Evolutionary conservation across 2,797 vertebrate genomes (phyloP).

Genomic region (Chaetodon trifasciatus): DNA sequence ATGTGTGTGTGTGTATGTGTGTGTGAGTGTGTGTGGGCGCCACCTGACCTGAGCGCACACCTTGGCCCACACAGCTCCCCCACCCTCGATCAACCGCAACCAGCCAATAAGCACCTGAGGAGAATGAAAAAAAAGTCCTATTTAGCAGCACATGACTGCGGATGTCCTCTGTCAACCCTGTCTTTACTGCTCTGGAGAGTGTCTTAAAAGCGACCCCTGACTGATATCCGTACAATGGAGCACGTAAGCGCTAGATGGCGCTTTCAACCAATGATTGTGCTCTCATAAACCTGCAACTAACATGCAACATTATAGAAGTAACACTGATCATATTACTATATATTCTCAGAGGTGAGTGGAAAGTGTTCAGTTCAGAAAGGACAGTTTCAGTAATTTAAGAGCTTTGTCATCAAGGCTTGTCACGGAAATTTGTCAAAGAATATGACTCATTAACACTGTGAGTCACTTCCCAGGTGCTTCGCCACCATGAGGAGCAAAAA

Average conservation of each 20-base stretch:
- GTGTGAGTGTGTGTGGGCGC: constrained; percentile 1
- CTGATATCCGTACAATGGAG: accelerated
- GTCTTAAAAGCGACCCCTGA: accelerated
- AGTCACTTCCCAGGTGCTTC: constrained; percentile 39
- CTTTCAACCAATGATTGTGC: constrained; percentile 22
- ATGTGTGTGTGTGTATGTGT: no score
- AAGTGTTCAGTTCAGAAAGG: no score
- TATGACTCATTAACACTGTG: constrained; percentile 35
- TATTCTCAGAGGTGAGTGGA: background rate
- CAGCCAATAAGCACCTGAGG: constrained; percentile 11
- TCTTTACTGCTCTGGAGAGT: background rate
- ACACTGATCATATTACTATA: background rate
- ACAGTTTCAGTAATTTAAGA: background rate
- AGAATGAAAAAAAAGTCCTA: background rate
- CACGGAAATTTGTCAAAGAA: background rate
- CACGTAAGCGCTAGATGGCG: constrained; percentile 57
- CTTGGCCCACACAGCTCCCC: constrained; percentile 15
- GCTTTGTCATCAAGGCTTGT: background rate
- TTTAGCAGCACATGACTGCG: background rate
- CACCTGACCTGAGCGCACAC: constrained; percentile 30
- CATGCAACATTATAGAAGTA: background rate
- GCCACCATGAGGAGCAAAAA: background rate
- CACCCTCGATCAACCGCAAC: background rate
- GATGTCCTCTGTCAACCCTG: background rate
- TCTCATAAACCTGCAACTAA: background rate